Evolutionary conservation across 37 sponge, comb jelly and placozoan genomes (phyloP), one percentile per base, ranked within the genome.

Genomic region (Trichoplax adhaerens): DNA sequence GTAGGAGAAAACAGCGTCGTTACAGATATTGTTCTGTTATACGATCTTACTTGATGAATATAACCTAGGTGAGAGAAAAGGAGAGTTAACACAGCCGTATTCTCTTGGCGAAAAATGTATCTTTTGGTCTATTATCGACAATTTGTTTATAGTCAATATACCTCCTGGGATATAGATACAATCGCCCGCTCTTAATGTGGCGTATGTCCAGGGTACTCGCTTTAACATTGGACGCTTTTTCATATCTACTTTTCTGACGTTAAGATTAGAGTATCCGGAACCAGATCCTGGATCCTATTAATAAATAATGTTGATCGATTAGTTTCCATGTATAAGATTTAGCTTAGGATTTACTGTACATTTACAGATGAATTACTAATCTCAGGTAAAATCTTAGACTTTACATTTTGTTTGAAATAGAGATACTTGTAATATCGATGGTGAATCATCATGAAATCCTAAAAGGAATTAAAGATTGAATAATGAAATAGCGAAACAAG

Each of bases 81-180:
- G 62, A 12, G 12, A 60, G 10, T 12, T 12, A 8, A 60, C 62
- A 12, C 62, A 60, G 62, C 8, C 62, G 12, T 8, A 12, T 12
- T 12, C 8, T 60, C 62, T 29, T 29, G 29, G 29, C 29, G 29
- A 29, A 29, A 29, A 29, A 29, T 29, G 29, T 29, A 29, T 29
- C 29, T 29, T 29, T 29, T 29, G 29, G 29, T 29, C 29, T 29
- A 29, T 29, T 29, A 29, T 29, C 29, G 29, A 29, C 29, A 29
- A 29, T 29, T 29, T 29, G 29, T 29, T 29, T 29, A 29, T 29
- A 29, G 29, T 29, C 29, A 29, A 29, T 29, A 29, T 29, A 60
- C 62, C 62, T 12, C 8, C 62, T n/a, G 80, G 80, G 4, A 79
- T 61, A 56, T 74, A 79, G 59, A 79, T 74, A 63, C 80, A 79